phyloP scores from a whole-genome alignment of 2,113 vertebrate genomes.

The human region GRCh38 chr19:57470501-57471000 shows the following conservation, averaged over 20 bases:
- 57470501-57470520: neutral
- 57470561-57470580: too few species aligned
- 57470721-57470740: neutral
- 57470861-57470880: neutral
- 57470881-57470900: neutral
- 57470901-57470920: neutral
- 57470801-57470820: neutral
- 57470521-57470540: neutral
- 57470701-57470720: neutral
- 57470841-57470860: neutral
- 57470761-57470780: neutral
- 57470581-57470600: neutral
- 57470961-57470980: neutral
- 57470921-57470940: neutral
- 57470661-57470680: neutral
- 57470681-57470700: neutral
- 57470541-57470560: neutral
- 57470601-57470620: neutral
- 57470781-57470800: neutral
- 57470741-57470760: neutral
- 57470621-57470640: neutral
- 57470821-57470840: neutral
- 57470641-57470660: neutral
- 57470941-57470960: neutral
- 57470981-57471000: neutral